Evolutionary conservation across 1,140 invertebrate species (phyloP), one percentile per base, ranked within the genome.

Genomic region (Parasteatoda tepidariorum): DNA sequence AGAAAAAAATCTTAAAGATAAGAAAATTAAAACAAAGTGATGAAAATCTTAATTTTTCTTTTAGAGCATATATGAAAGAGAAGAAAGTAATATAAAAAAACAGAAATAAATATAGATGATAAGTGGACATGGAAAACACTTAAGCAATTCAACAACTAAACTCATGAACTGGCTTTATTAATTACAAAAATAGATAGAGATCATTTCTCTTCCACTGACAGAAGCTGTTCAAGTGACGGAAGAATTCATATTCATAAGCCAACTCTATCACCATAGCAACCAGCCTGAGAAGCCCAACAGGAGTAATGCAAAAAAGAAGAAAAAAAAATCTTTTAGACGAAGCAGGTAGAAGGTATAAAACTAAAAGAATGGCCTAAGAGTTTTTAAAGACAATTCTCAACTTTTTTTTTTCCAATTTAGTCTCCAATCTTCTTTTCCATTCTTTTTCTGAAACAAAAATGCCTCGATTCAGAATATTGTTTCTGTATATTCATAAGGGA

Each of bases 231-330:
- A 78, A 78, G 74, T 78, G 74, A 78, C 26, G 38, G 31, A 74
- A 66, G 74, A 78, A 66, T 78, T 78, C 74, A 78, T 78, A 78
- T 78, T 78, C 74, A 78, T 78, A 78, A 78, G 61, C 74, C 74
- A 66, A 78, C 74, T 78, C 61, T 30, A 61, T 78, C 66, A 24
- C 62, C 61, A 78, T 78, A 66, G 74, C 26, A 78, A 78, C 74
- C 34, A 41, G 66, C 30, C 38, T 9, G 24, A 54, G 74, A 78
- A 78, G 74, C 74, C 74, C 28, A 66, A 78, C 74, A 78, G 74
- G 61, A 31, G 61, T 66, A 75, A 75, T 55, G 31, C 73, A 59
- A 62, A 18, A 48, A 41, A 22, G 13, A 24, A 33, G 1, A 31
- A 68, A 68, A 48, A 48, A 41, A 41, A 7, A 15, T 13, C 22